Base-by-base conservation (phyloP, 2,113 vertebrate species). In the Triplophysa tibetana region DNA sequence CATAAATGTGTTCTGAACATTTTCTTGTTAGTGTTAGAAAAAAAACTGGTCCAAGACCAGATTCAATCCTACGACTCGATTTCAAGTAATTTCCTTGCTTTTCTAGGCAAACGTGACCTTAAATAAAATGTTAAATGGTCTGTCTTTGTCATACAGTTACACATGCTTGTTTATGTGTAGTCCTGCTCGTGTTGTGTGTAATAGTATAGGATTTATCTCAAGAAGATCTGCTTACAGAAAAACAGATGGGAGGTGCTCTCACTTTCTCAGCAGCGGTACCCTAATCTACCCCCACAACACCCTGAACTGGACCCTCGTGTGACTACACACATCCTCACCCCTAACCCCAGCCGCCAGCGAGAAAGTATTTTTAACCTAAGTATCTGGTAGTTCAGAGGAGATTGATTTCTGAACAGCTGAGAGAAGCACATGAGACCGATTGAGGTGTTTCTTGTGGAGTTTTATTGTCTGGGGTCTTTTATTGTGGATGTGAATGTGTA, bases 351-450 rank as follows among this genome's bases (percentile, higher is more conserved):
- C 61, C n/a, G 62, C 24, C 70, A 76, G 56, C 70, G 29, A n/a
- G 50, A 29, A 43, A 66, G 26, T 87, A 85, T 86, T 87, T 86
- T 82, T 87, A 87, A 76, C 76, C 26, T 12, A 41, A 72, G 79
- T 70, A 52, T 82, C 70, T 75, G 33, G 67, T 69, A 77, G 21
- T 67, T 75, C 56, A 13, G 73, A 38, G 63, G 74, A 54, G 43
- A 85, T 86, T 26, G 16, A 67, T 82, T 87, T 78, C 83, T 50
- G 70, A 63, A 68, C 67, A 67, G 81, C 48, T 84, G 48, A 77
- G 76, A 24, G 67, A 17, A 64, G 64, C 70, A 9, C n/a, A 6
- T 41, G 21, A 41, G 21, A n/a, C 56, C 45, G 54, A 63, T 77
- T 62, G 60, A 60, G 16, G 38, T 64, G 41, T 38, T 19, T 54